Conservation (phyloP, 2,888 invertebrate genomes). For the Apamea crenata region DNA sequence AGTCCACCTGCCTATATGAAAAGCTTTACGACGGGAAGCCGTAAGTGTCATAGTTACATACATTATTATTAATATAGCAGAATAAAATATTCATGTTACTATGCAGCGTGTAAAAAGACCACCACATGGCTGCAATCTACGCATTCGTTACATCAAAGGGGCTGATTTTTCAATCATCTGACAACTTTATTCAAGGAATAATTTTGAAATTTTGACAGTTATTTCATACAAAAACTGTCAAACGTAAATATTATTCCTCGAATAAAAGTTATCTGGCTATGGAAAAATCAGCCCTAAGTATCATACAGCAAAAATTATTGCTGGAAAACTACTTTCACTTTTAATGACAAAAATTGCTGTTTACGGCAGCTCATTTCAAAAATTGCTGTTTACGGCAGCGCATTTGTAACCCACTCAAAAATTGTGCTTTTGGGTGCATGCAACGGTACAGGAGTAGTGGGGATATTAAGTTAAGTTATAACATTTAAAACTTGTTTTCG, state of each 20-base stretch:
- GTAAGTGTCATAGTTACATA: slow-evolving; percentile 71
- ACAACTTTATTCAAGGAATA: too few species aligned
- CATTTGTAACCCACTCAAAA: neutral
- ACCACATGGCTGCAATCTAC: neutral
- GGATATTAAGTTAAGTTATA: neutral
- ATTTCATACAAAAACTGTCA: too few species aligned
- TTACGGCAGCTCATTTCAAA: neutral
- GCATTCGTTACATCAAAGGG: neutral
- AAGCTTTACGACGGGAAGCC: slow-evolving; percentile 77
- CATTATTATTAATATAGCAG: neutral
- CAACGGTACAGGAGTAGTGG: neutral
- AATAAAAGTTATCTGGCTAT: too few species aligned
- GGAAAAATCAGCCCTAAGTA: too few species aligned
- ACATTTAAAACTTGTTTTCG: neutral
- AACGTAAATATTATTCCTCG: too few species aligned
- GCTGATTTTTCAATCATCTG: too few species aligned
- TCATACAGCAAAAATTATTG: neutral
- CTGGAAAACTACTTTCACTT: neutral
- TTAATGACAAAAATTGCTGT: neutral
- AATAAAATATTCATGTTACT: neutral
- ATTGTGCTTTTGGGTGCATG: neutral
- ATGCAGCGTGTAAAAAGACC: neutral
- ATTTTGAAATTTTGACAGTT: too few species aligned
- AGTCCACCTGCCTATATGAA: slow-evolving; percentile 76
- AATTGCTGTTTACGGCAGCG: neutral